phyloP scores from a whole-genome alignment of 2,888 invertebrate genomes.

The Sepioteuthis lessoniana region DNA sequence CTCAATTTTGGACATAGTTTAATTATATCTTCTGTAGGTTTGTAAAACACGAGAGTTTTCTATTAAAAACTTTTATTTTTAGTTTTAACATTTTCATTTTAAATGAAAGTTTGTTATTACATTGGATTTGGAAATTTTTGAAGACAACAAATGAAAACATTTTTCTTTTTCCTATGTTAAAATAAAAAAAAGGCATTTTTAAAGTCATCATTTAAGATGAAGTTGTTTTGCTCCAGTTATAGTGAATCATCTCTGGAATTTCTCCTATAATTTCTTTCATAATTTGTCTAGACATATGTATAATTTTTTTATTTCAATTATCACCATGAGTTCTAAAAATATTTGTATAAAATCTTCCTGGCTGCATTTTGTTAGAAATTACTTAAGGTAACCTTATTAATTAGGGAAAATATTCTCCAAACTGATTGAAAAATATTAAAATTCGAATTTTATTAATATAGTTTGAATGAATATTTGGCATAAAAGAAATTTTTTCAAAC shows the following conservation, averaged over 20 bases:
- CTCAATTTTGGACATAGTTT: too few species aligned
- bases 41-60: too few species aligned
- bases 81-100: too few species aligned
- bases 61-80: too few species aligned
- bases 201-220: background rate
- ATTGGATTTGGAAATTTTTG: too few species aligned
- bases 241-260: background rate
- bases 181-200: background rate
- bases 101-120: too few species aligned
- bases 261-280: background rate
- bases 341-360: background rate
- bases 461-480: background rate
- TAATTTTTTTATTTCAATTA: background rate
- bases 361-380: background rate
- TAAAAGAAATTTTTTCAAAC: background rate
- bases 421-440: background rate
- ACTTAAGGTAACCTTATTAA: background rate
- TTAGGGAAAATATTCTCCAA: background rate
- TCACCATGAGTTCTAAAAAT: background rate
- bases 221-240: background rate
- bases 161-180: background rate
- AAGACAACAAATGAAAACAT: background rate
- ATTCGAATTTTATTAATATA: background rate
- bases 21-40: too few species aligned
- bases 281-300: background rate